Evolutionary conservation across 2,113 vertebrate species (phyloP).

Genomic region (Bothrops jararaca): DNA sequence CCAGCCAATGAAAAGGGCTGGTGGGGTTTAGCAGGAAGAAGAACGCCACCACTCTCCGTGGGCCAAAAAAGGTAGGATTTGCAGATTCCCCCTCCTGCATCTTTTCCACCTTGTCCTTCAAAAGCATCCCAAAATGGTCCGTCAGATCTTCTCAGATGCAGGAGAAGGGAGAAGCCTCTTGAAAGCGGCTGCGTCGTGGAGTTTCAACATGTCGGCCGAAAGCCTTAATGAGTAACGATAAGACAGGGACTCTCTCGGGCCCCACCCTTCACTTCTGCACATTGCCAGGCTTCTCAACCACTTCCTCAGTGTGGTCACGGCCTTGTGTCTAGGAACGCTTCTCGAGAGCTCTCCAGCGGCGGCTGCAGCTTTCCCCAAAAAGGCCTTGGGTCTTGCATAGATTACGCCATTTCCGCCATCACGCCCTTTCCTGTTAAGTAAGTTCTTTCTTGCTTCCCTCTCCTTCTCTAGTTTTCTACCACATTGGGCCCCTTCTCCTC

Average conservation of each 20-base stretch:
- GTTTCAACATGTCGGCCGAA: background rate
- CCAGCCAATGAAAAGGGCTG: too few relatives aligned
- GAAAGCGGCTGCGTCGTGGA: background rate
- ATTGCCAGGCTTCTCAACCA: background rate
- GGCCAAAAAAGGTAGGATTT: too few relatives aligned
- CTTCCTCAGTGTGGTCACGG: background rate
- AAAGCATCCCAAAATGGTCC: background rate
- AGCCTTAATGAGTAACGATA: too few relatives aligned
- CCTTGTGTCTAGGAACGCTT: constrained; percentile 19
- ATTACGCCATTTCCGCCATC: constrained; percentile 66
- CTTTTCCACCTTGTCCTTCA: background rate
- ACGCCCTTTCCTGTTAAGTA: constrained; percentile 69
- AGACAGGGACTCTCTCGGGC: background rate
- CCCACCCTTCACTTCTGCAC: background rate
- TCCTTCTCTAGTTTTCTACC: constrained; percentile 27
- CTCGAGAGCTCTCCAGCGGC: background rate
- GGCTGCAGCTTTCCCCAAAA: constrained; percentile 67
- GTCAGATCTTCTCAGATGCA: background rate
- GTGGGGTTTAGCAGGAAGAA: too few relatives aligned
- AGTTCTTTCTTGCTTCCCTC: constrained; percentile 38
- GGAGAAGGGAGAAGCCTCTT: background rate
- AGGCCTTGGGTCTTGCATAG: constrained; percentile 58
- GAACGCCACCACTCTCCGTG: too few relatives aligned
- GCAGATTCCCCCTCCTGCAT: too few relatives aligned
- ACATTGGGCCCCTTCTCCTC: background rate